Evolutionary conservation across 2,113 vertebrate genomes (phyloP), one percentile per base, ranked within the genome.

Genomic region (Callaeas wilsoni): DNA sequence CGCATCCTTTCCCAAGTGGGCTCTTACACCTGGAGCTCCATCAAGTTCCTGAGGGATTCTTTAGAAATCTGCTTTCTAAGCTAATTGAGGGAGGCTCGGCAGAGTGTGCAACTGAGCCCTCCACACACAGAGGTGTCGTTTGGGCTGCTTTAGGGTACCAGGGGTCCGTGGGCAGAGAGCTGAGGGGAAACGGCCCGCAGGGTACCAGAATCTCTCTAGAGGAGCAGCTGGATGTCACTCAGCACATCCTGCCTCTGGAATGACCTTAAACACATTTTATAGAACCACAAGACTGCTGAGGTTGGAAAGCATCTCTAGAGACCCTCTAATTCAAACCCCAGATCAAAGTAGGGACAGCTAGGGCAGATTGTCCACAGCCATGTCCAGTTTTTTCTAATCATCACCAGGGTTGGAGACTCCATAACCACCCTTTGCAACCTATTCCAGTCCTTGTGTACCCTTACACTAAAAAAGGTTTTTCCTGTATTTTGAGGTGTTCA

Each of bases 101-200:
- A 71, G 46, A 26, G 39, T 16, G 30, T 35, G 21, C 22, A 47
- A 2, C 27, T 29, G 22, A 92, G 30, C 49, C 35, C 21, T 78
- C 33, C 12, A 11, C 23, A 50, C 10, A 4, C 2, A 42, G 41
- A 8, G 12, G 1, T 27, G 21, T 18, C 16, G 3, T 33, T 55
- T 52, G 67, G 47, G 27, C 39, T 39, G 23, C 23, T 32, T 27
- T 63, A 39, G 27, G 33, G 10, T 12, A 30, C 16, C 23, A 37
- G 23, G n/a, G 0, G 0, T 17, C 42, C 17, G 16, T 29, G 53
- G 44, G 26, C 64, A 53, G 32, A 6, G 8, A 87, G 37, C 11
- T 3, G 1, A 67, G 15, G 50, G 55, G 27, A 78, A 84, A 23
- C 17, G 10, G 4, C n/a, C 37, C 67, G 35, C 42, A 75, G 35